Percentiles rank a stretch among this genome's conserved stretches.
Conservation (phyloP, 2,113 vertebrate genomes). For the Zosterops pallidus region DNA sequence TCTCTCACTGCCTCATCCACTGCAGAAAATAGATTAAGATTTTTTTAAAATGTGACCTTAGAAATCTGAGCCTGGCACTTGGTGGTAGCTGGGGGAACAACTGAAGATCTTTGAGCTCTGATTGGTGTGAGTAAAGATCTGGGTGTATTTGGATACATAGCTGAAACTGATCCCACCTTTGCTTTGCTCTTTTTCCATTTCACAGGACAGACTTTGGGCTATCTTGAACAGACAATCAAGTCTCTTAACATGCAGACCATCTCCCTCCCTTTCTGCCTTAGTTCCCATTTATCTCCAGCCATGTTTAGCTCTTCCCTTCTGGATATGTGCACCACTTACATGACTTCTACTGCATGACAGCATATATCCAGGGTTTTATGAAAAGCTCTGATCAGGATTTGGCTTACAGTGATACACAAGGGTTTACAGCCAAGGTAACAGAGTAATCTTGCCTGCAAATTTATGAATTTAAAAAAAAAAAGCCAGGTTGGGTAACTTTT, state of each 20-base stretch:
- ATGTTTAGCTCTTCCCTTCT: background rate
- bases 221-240: background rate
- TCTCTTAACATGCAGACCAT: background rate
- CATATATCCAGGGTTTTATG: background rate
- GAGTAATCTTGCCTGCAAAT: background rate
- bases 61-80: background rate
- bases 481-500: background rate
- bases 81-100: background rate
- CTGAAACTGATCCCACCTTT: background rate
- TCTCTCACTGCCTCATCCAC: background rate
- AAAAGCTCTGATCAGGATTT: background rate
- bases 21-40: background rate
- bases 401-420: background rate
- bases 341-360: rapidly evolving
- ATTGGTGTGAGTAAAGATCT: background rate
- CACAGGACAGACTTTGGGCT: background rate
- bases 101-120: background rate
- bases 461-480: background rate
- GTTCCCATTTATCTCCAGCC: background rate
- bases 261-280: background rate
- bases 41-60: background rate
- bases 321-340: background rate
- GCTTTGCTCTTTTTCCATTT: background rate
- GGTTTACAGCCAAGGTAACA: background rate
- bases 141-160: rapidly evolving